These are phyloP conservation scores for Apamea epomidion DNA, from an alignment of 2,888 invertebrate species.

Conservation along the genomic window DNA sequence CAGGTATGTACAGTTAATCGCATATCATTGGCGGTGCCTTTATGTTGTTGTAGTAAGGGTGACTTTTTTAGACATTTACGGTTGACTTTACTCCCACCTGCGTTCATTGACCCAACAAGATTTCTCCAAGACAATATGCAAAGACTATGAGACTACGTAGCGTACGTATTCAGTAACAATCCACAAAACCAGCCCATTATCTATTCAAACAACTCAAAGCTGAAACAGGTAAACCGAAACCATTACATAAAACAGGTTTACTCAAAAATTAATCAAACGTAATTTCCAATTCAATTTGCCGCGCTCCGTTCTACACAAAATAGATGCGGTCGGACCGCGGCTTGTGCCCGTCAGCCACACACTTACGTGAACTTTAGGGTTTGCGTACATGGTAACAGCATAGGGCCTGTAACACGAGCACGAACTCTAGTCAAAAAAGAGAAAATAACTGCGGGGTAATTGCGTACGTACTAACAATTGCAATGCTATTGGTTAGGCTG, in stretches of 20 bases:
- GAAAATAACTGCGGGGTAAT: background rate
- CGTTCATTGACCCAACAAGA: background rate
- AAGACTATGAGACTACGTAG: background rate
- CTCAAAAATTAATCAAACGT: conserved; percentile 61
- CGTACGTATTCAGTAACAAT: background rate
- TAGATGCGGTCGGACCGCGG: conserved; percentile 65
- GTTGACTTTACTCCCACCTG: background rate
- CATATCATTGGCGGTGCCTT: background rate
- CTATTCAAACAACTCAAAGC: background rate
- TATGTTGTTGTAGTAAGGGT: background rate
- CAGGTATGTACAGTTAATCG: background rate
- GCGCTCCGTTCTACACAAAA: conserved; percentile 61
- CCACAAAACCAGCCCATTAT: background rate
- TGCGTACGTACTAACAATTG: background rate
- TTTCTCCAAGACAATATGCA: background rate
- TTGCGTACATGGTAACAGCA: background rate
- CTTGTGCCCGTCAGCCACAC: conserved; percentile 73
- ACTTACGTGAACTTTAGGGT: conserved; percentile 58
- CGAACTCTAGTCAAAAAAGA: background rate
- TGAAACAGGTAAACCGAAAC: conserved; percentile 17
- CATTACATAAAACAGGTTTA: conserved; percentile 18
- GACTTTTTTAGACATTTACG: background rate
- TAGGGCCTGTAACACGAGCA: background rate
- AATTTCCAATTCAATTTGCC: conserved; percentile 67
- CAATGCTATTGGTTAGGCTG: background rate